These are phyloP conservation scores for Aphaenogaster ashmeadi DNA, from an alignment of 1,140 invertebrate genomes.

Conservation along the genomic window DNA sequence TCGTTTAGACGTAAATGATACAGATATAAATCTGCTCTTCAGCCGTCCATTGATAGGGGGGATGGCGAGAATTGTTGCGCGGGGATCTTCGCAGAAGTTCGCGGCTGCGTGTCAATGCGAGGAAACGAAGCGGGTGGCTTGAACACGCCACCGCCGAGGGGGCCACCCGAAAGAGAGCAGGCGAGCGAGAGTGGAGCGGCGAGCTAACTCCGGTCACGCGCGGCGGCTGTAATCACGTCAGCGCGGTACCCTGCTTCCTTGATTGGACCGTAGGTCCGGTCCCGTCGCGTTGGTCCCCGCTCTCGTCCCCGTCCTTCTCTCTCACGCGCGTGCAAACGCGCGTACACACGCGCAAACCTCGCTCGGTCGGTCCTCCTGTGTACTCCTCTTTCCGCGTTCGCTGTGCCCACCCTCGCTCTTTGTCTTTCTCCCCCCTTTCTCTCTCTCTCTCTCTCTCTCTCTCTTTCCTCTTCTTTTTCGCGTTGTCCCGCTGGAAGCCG, in stretches of 20 bases:
- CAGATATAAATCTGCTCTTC: not conserved
- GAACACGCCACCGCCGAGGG: slow-evolving; percentile 29
- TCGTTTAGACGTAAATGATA: too few species aligned
- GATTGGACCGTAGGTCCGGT: slow-evolving; percentile 81
- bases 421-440: slow-evolving; percentile 60
- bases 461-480: slow-evolving; percentile 53
- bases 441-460: slow-evolving; percentile 60
- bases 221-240: slow-evolving; percentile 84
- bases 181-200: slow-evolving; percentile 67
- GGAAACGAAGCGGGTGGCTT: slow-evolving; percentile 63
- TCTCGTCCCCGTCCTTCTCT: slow-evolving; percentile 47
- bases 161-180: slow-evolving; percentile 66
- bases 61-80: slow-evolving; percentile 7
- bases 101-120: slow-evolving; percentile 1
- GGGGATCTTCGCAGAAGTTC: not conserved
- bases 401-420: slow-evolving; percentile 55
- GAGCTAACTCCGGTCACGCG: slow-evolving; percentile 84
- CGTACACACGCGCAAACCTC: slow-evolving; percentile 42
- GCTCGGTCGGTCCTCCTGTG: slow-evolving; percentile 19
- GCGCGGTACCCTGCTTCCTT: slow-evolving; percentile 78
- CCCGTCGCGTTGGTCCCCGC: slow-evolving; percentile 69
- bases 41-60: not conserved
- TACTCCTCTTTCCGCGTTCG: slow-evolving; percentile 52
- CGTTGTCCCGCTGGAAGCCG: slow-evolving; percentile 75
- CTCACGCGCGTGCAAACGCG: slow-evolving; percentile 25